Conservation (phyloP, 2,888 invertebrate species). For the Chydorus sphaericus region DNA sequence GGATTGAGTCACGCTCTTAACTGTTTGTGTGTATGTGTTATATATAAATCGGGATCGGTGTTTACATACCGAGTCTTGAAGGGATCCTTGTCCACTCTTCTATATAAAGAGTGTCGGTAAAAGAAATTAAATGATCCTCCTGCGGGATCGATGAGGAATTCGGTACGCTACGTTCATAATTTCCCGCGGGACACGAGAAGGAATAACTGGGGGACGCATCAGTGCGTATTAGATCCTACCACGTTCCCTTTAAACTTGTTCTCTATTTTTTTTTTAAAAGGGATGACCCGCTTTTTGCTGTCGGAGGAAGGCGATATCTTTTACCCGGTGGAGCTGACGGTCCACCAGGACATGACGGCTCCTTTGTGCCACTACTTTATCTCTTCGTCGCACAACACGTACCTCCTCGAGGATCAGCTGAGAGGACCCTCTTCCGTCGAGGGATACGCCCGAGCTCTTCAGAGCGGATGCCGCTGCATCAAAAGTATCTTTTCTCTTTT, state of each 20-base stretch:
- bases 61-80: no score
- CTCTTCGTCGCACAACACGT: constrained; percentile 37
- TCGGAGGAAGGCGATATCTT: constrained; percentile 37
- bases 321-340: constrained; percentile 30
- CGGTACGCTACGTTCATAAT: no score
- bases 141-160: no score
- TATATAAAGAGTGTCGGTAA: no score
- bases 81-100: no score
- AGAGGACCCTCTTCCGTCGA: constrained; percentile 37
- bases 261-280: constrained; percentile 19
- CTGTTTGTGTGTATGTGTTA: not conserved
- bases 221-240: no score
- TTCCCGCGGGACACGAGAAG: no score
- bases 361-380: constrained; percentile 37
- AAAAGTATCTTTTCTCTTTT: constrained; percentile 28
- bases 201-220: no score
- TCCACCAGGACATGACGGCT: constrained; percentile 37
- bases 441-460: constrained; percentile 35
- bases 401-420: constrained; percentile 37
- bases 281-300: constrained; percentile 30
- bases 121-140: no score
- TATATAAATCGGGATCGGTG: no score
- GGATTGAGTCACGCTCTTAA: not conserved
- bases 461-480: constrained; percentile 37
- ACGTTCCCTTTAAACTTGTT: no score